phyloP scores from a whole-genome alignment of 2,113 vertebrate genomes.

The Oreochromis niloticus region DNA sequence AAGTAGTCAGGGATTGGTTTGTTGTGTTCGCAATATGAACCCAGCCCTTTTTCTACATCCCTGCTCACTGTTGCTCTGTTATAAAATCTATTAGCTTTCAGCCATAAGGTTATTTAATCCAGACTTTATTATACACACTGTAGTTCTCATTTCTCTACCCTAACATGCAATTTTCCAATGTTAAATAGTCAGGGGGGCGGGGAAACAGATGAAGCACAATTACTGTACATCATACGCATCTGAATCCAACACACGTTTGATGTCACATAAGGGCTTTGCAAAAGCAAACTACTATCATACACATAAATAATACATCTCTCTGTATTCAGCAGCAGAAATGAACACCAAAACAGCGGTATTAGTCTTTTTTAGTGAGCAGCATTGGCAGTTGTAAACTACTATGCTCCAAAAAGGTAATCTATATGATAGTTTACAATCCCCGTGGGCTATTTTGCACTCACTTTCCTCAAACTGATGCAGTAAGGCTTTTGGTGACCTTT shows the following conservation, averaged over 20 bases:
- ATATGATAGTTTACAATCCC: not conserved
- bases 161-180: not conserved
- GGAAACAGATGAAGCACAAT: not conserved
- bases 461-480: not conserved
- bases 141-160: not conserved
- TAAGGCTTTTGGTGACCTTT: not conserved
- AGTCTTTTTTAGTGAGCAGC: not conserved
- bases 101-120: not conserved
- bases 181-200: not conserved
- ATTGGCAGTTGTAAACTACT: not conserved
- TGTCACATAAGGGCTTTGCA: not conserved
- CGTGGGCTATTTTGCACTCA: not conserved
- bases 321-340: not conserved
- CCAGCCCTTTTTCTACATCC: not conserved
- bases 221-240: not conserved
- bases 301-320: not conserved
- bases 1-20: not conserved
- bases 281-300: not conserved
- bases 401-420: not conserved
- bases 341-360: not conserved
- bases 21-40: not conserved
- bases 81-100: not conserved
- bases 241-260: not conserved
- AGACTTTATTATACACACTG: slow-evolving; percentile 10
- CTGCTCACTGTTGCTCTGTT: not conserved